Percentiles rank a stretch among this genome's conserved stretches.
Conservation (phyloP, 2,113 vertebrate species). For the Cephalophus harveyi region DNA sequence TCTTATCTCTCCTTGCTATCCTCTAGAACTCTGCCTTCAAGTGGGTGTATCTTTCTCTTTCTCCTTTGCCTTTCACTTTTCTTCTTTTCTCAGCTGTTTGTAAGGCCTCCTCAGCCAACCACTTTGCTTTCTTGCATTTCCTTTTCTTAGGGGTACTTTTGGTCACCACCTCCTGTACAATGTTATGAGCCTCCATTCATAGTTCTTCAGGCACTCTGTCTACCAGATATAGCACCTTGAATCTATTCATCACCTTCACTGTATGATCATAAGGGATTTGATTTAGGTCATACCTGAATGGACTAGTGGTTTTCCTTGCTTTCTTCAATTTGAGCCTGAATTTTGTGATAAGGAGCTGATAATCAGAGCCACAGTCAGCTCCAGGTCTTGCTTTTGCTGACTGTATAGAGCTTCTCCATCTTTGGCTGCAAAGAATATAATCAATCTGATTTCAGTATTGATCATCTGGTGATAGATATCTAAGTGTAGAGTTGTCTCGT, state of each 20-base stretch:
- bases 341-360: background rate
- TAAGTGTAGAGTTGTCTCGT: background rate
- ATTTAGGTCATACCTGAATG: background rate
- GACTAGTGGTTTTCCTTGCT: background rate
- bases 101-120: background rate
- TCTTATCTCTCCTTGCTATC: background rate
- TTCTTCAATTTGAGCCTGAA: background rate
- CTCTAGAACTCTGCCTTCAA: background rate
- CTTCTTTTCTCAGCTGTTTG: background rate
- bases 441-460: background rate
- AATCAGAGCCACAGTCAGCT: background rate
- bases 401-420: background rate
- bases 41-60: background rate
- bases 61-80: background rate
- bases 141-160: background rate
- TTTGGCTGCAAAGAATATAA: background rate
- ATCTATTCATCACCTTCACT: background rate
- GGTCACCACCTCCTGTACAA: background rate
- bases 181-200: background rate
- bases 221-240: background rate
- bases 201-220: background rate
- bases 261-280: background rate
- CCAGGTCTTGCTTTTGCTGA: background rate
- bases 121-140: background rate
- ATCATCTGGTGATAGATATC: background rate